Evolutionary conservation across 2,113 vertebrate species (phyloP), one percentile per base, ranked within the genome.

Genomic region (Notechis scutatus): DNA sequence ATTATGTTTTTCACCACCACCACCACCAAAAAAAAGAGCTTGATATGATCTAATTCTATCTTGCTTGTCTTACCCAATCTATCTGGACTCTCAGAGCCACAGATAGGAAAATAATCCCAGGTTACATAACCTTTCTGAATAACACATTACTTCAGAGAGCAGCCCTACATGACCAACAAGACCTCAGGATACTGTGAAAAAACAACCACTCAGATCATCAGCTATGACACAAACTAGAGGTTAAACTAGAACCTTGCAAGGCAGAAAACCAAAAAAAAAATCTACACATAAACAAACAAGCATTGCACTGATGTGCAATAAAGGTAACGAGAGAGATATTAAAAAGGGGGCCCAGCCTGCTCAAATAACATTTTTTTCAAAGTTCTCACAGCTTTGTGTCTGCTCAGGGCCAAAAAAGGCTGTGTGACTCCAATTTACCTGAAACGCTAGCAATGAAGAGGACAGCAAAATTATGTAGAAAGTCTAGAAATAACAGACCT

Each of bases 401-500:
- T 81, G 34, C 34, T 81, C 34, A 39, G 34, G 61, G 69, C 15
- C 2, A 6, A 74, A 74, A 74, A 74, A 34, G 15, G n/a, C n/a
- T 20, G 14, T 34, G 64, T 0, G 14, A 34, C 14, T 5, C 29
- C n/a, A 81, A 81, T 81, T 39, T 20, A 81, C 34, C 34, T 39
- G 34, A 39, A 81, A 39, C 20, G 15, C 34, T 39, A 39, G n/a
- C 69, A 81, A 39, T 8, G 7, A 81, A 39, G n/a, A 34, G 18
- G 74, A 81, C 18, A 81, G 74, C 24, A 39, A 20, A 45, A 29
- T 11, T 42, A n/a, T 18, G 23, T 61, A 56, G 85, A 88, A 52
- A 29, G 11, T 55, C 47, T 64, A 8, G 21, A 21, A 42, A 42
- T 26, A 69, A 88, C 26, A 0, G 90, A 99, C 99, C 99, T 99